Percentiles rank a stretch among this genome's conserved stretches.
Evolutionary conservation across 2,113 vertebrate genomes (phyloP).

Genomic region (Phycodurus eques): DNA sequence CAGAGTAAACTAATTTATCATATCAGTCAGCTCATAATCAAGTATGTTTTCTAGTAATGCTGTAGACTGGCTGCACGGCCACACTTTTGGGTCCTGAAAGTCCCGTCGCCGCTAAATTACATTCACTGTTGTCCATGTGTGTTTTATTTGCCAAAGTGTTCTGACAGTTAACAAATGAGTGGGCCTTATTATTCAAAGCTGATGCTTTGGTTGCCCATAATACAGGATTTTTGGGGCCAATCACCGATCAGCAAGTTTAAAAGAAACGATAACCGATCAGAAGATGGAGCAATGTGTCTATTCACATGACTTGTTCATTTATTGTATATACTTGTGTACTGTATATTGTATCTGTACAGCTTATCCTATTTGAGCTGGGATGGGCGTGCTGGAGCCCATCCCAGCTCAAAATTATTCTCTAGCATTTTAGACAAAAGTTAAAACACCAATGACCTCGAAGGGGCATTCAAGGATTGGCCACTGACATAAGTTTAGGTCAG

Average conservation of each 20-base stretch:
- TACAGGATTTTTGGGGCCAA: too few species aligned
- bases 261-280: too few species aligned
- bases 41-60: background rate
- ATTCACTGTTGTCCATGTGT: background rate
- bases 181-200: background rate
- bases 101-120: background rate
- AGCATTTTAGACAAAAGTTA: too few species aligned
- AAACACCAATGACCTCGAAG: too few species aligned
- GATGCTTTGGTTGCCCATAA: background rate
- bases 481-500: too few species aligned
- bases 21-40: conserved; percentile 22
- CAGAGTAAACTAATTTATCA: conserved; percentile 39
- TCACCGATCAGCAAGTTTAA: too few species aligned
- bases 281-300: too few species aligned
- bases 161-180: background rate
- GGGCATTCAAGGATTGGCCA: too few species aligned
- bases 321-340: too few species aligned
- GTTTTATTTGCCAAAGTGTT: background rate
- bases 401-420: background rate
- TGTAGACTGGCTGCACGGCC: background rate
- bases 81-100: background rate
- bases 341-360: too few species aligned
- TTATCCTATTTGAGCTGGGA: too few species aligned
- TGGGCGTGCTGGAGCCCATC: background rate
- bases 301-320: too few species aligned